Evolutionary conservation across 1,140 invertebrate genomes (phyloP).

Genomic region (Hyles vespertilio): DNA sequence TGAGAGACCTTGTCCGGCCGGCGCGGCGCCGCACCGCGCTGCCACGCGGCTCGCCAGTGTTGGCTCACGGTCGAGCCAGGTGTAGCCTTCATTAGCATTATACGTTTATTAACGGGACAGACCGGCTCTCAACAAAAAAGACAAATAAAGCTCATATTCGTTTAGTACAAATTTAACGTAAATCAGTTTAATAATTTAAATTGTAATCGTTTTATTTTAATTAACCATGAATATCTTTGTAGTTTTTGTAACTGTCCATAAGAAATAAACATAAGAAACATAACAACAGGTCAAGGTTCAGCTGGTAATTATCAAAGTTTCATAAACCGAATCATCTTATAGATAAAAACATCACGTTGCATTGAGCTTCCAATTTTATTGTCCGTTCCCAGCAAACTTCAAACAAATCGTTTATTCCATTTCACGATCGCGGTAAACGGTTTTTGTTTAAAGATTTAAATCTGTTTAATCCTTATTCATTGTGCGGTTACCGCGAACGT

Average conservation of each 20-base stretch:
- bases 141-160: conserved; percentile 27
- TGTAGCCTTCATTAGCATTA: conserved; percentile 57
- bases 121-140: conserved; percentile 22
- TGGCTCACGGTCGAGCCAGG: conserved; percentile 30
- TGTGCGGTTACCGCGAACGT: conserved; percentile 18
- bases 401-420: too few relatives aligned
- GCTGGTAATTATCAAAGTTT: conserved; percentile 35
- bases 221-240: conserved; percentile 20
- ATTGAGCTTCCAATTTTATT: neutral
- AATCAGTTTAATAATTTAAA: too few relatives aligned
- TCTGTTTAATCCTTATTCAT: conserved; percentile 13
- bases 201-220: too few relatives aligned
- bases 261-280: neutral
- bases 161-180: conserved; percentile 7
- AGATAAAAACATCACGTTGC: too few relatives aligned
- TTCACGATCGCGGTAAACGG: conserved; percentile 1
- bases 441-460: conserved; percentile 14
- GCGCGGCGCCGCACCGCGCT: too few relatives aligned
- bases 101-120: conserved; percentile 52
- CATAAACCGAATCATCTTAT: conserved; percentile 27
- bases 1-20: too few relatives aligned
- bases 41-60: neutral
- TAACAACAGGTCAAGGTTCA: conserved; percentile 38
- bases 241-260: conserved; percentile 22
- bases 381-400: neutral